Evolutionary conservation across 2,113 vertebrate species (phyloP).

Genomic region (Bos indicus): DNA sequence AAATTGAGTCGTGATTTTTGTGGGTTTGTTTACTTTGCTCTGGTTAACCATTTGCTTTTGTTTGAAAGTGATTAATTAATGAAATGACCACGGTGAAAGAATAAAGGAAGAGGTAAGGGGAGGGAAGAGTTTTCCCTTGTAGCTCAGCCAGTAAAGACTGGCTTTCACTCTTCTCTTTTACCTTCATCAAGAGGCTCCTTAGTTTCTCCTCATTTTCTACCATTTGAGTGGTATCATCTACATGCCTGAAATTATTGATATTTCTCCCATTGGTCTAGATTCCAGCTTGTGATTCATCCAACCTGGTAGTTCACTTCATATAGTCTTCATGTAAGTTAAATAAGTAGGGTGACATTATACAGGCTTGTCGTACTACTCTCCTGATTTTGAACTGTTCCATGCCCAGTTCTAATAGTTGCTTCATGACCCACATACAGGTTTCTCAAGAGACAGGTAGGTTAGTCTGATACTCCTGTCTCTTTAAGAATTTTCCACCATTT

Average conservation of each 20-base stretch:
- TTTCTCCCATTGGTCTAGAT: neutral
- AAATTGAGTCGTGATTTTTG: neutral
- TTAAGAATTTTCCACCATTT: neutral
- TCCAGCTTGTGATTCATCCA: neutral
- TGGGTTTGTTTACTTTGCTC: neutral
- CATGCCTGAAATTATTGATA: neutral
- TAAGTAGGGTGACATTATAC: neutral
- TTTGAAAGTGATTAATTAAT: neutral
- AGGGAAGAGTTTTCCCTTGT: neutral
- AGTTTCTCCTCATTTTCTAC: neutral
- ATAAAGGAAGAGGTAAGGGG: neutral
- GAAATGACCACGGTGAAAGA: neutral
- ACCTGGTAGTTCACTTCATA: neutral
- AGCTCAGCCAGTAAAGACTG: neutral
- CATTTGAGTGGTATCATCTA: neutral
- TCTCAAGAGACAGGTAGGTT: neutral
- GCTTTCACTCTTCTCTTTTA: neutral
- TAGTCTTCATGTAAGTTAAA: neutral
- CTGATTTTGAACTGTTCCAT: neutral
- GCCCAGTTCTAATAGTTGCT: neutral
- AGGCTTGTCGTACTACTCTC: neutral
- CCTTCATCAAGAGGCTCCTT: neutral
- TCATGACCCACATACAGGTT: neutral
- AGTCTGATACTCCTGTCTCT: neutral
- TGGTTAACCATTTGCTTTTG: neutral